phyloP scores from a whole-genome alignment of 2,888 invertebrate genomes.

The Polydrusus cervinus region DNA sequence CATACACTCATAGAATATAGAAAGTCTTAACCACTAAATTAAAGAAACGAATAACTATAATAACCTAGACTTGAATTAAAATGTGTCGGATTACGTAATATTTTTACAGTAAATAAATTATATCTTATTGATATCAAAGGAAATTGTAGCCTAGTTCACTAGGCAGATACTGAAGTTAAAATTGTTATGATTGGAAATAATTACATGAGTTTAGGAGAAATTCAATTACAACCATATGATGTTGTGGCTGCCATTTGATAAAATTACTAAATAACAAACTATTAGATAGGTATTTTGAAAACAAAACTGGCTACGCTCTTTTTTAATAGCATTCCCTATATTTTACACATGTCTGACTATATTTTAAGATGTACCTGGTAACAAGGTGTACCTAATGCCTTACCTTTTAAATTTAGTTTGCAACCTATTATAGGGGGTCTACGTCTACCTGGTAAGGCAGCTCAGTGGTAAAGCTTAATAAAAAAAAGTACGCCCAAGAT shows the following conservation, averaged over 20 bases:
- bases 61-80: conserved; percentile 10
- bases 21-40: conserved; percentile 24
- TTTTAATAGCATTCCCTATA: too few species aligned
- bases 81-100: conserved; percentile 14
- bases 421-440: too few species aligned
- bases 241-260: background rate
- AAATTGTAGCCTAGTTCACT: conserved; percentile 21
- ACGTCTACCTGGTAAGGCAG: too few species aligned
- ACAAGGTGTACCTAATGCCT: too few species aligned
- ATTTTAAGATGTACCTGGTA: too few species aligned
- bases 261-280: too few species aligned
- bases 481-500: too few species aligned
- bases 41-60: conserved; percentile 14
- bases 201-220: conserved; percentile 14
- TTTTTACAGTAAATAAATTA: conserved; percentile 26
- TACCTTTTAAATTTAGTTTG: too few species aligned
- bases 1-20: background rate
- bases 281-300: too few species aligned
- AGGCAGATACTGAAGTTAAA: conserved; percentile 5
- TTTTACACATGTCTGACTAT: too few species aligned
- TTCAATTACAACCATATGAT: background rate
- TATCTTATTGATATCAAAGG: conserved; percentile 26
- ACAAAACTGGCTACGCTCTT: too few species aligned
- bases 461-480: too few species aligned
- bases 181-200: conserved; percentile 11